Base-by-base conservation (phyloP, 2,888 invertebrate genomes). In the Chymomyza fuscimana region DNA sequence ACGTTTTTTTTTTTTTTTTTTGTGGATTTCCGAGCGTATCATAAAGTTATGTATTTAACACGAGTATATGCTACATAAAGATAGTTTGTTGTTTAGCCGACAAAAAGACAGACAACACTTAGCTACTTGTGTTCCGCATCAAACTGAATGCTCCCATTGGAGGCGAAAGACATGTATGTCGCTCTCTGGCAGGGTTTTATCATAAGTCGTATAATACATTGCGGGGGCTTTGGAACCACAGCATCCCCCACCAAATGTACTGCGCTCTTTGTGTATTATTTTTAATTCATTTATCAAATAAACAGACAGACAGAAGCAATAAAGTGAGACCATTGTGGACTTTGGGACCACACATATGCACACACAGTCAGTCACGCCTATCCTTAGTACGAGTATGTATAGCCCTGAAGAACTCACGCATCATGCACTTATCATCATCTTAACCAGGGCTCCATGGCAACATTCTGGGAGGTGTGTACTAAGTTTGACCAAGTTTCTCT, bases 261-360 rank as follows among this genome's bases (percentile, higher is more conserved):
- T 7, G 9, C 1, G 32, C 5, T 15, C 51, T 16, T 51, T 54
- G 54, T 54, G 32, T 51, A 70, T 59, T 60, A 52, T 66, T 60
- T 29, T 60, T 65, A 61, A 67, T 63, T 36, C 58, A 65, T 79
- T 73, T 77, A 76, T 80, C 70, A 81, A 77, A 73, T 70, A 69
- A 76, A 64, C 67, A 69, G 72, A 40, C 77, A 76, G 71, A 63
- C 62, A 64, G 51, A 51, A 69, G 70, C 69, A 70, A 65, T 58
- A 65, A 74, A 74, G 32, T 32, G 54, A 68, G 66, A 63, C 63
- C 73, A 58, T 54, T 65, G 65, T 72, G 80, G 79, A 85, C 82
- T 85, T 73, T 82, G 81, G 74, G 72, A 63, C 32, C 63, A 68
- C 70, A 74, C 32, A 80, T 84, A 80, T 84, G 80, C 68, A 70